Evolutionary conservation across 2,113 vertebrate genomes (phyloP).

Genomic region (Sula dactylatra): DNA sequence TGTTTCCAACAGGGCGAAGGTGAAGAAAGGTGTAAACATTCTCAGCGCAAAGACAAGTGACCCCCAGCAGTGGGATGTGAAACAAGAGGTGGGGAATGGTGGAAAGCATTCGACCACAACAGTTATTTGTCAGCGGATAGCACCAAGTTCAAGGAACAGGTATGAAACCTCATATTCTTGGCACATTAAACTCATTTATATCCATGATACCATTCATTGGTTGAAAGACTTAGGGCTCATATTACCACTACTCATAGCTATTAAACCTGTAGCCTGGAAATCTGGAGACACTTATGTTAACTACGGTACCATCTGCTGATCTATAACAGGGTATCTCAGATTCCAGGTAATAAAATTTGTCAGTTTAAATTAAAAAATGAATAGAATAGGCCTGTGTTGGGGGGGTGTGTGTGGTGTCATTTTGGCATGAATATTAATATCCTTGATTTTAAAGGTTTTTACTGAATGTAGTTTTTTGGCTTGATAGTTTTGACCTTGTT

Average conservation of each 20-base stretch:
- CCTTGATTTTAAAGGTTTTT: background rate
- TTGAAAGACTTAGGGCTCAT: background rate
- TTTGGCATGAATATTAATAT: background rate
- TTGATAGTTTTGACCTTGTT: slow-evolving; percentile 6
- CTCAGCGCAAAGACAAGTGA: slow-evolving; percentile 62
- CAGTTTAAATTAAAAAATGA: background rate
- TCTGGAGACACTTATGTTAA: background rate
- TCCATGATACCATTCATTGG: background rate
- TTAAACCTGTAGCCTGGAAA: background rate
- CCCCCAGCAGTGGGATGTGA: slow-evolving; percentile 73
- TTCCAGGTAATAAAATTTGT: background rate
- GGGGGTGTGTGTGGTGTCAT: background rate
- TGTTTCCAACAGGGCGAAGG: slow-evolving; percentile 74
- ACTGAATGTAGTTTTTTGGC: background rate
- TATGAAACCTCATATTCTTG: background rate
- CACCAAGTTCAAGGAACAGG: slow-evolving; percentile 64
- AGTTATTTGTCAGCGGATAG: slow-evolving; percentile 72
- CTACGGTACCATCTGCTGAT: background rate
- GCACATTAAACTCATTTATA: background rate
- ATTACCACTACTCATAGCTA: background rate
- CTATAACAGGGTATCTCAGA: background rate
- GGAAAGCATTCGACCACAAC: slow-evolving; percentile 72
- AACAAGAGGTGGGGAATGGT: slow-evolving; percentile 72
- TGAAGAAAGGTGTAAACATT: slow-evolving; percentile 80
- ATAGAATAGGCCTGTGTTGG: background rate